Percentiles rank a stretch among this genome's conserved stretches.
Conservation (phyloP, 2,888 invertebrate species). For the Polymixis flavicincta region DNA sequence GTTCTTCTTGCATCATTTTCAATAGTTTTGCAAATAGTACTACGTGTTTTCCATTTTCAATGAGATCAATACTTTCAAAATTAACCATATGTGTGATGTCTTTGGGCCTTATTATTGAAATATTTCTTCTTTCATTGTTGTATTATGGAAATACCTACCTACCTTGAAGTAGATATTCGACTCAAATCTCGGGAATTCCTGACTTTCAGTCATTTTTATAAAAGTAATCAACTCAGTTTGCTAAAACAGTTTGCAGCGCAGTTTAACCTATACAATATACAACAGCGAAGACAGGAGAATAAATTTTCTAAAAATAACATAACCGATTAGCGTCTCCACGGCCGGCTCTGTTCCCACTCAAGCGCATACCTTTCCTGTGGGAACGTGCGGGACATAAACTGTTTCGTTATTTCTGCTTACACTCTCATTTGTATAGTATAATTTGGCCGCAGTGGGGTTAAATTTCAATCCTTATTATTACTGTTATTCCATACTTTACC, state of each 20-base stretch:
- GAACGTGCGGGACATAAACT: slow-evolving; percentile 89
- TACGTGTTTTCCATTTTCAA: not conserved
- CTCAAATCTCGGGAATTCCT: not conserved
- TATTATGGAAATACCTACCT: too few relatives aligned
- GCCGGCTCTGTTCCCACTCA: slow-evolving; percentile 67
- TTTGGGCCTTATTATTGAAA: too few relatives aligned
- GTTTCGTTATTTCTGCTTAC: slow-evolving; percentile 90
- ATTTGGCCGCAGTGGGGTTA: slow-evolving; percentile 83
- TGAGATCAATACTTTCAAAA: not conserved
- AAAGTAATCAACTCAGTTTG: not conserved
- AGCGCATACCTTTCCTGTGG: slow-evolving; percentile 90
- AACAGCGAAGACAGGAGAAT: not conserved
- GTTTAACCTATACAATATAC: not conserved
- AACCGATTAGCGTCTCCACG: slow-evolving; percentile 69
- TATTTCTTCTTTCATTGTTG: not conserved
- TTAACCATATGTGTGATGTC: too few relatives aligned
- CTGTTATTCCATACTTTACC: slow-evolving; percentile 57
- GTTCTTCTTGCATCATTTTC: not conserved
- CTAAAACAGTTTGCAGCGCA: not conserved
- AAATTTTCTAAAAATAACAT: slow-evolving; percentile 11
- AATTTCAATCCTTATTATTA: slow-evolving; percentile 80
- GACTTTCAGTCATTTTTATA: not conserved
- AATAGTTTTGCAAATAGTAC: not conserved
- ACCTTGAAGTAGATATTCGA: not conserved
- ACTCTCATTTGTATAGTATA: slow-evolving; percentile 90